Conservation (phyloP, 2,113 vertebrate genomes). For the Indicator indicator region DNA sequence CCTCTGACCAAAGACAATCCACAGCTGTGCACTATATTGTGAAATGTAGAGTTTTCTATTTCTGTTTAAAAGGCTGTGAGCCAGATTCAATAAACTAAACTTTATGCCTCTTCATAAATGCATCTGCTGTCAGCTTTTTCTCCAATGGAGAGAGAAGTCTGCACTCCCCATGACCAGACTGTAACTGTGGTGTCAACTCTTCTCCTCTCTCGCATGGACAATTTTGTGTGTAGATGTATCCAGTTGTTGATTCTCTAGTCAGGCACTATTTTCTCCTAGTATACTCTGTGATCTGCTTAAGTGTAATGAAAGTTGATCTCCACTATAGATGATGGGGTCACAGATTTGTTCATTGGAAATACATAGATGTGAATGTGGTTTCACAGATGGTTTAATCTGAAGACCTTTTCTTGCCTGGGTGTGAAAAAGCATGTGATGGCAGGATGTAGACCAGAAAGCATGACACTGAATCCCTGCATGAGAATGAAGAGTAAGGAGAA, state of each 20-base stretch:
- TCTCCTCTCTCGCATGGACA: not conserved
- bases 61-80: not conserved
- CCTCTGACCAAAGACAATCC: not conserved
- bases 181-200: not conserved
- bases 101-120: not conserved
- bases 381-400: not conserved
- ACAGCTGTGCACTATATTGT: not conserved
- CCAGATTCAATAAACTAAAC: not conserved
- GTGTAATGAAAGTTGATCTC: not conserved
- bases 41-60: not conserved
- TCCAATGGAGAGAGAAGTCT: not conserved
- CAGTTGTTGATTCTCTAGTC: not conserved
- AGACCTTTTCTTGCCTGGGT: not conserved
- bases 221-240: not conserved
- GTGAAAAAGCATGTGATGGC: not conserved
- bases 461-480: not conserved
- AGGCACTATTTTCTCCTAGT: not conserved
- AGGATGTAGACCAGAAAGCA: not conserved
- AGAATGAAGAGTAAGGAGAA: not conserved
- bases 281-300: not conserved
- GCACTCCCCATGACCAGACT: not conserved
- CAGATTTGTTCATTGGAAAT: not conserved
- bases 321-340: not conserved
- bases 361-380: accelerated
- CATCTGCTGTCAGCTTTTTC: not conserved